Evolutionary conservation across 2,888 invertebrate genomes (phyloP).

Genomic region (Cheilosia scutellata): DNA sequence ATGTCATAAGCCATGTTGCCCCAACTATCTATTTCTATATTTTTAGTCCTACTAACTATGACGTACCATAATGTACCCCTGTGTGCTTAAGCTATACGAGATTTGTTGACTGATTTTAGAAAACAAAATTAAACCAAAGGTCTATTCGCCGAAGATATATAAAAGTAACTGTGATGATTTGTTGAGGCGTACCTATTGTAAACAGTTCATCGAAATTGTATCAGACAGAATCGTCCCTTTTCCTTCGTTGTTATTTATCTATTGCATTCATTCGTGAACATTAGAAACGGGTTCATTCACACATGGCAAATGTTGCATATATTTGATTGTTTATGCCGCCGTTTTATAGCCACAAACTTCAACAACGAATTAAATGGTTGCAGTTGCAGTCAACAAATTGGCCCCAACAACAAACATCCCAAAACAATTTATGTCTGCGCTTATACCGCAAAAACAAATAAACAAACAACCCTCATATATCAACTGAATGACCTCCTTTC

Average conservation of each 20-base stretch:
- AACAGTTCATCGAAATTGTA: no score
- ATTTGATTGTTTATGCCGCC: background rate
- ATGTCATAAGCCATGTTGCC: no score
- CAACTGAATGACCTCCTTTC: slow-evolving; percentile 41
- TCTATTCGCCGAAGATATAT: no score
- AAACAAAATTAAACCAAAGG: no score
- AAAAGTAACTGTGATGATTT: no score
- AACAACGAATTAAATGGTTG: slow-evolving; percentile 32
- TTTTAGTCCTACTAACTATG: no score
- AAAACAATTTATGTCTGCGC: slow-evolving; percentile 52
- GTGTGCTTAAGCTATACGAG: no score
- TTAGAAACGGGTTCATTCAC: slow-evolving; percentile 29
- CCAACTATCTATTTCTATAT: no score
- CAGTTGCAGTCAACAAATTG: slow-evolving; percentile 48
- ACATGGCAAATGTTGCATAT: slow-evolving; percentile 13
- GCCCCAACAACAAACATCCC: slow-evolving; percentile 34
- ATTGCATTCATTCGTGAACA: background rate
- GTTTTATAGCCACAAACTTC: slow-evolving; percentile 6
- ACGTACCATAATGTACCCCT: no score
- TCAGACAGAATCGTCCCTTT: no score
- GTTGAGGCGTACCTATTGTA: no score
- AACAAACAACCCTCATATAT: slow-evolving; percentile 43
- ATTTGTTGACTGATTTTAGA: no score
- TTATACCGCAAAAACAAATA: slow-evolving; percentile 31
- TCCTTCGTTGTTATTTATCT: background rate